Base-by-base conservation (phyloP, 2,113 vertebrate genomes). In the Gavia stellata region DNA sequence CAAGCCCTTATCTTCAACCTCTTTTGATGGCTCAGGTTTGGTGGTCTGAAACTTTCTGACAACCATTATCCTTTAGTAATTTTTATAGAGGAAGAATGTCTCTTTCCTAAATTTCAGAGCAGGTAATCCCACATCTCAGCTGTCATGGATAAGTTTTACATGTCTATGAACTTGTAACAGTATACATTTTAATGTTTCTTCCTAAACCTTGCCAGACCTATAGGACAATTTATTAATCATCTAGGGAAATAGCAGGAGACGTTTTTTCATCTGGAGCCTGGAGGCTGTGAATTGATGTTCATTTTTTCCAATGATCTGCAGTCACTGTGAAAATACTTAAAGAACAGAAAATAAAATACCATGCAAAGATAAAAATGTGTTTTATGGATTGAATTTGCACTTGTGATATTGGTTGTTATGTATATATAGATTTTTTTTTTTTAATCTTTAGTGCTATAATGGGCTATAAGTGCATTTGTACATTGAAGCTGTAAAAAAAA, bases 331-430 rank as follows among this genome's bases (percentile, higher is more conserved):
- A 84, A 90, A 90, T 90, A 84, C 25, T 78, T 86, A 78, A 92
- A 94, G 59, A 96, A 59, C 14, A 65, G 68, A 79, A 95, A 94
- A 83, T 81, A 82, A 81, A 95, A 81, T 88, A 73, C 10, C 17
- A 25, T 50, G 17, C 38, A 78, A 92, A 92, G 42, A 83, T 71
- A 84, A 90, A 94, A 85, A 66, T 58, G 38, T 81, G 75, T 7
- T 93, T 95, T 84, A 83, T 91, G 52, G 79, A 88, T 94, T 96
- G 72, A 75, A 73, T 96, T 96, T 91, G 25, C 17, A 49, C 49
- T 92, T 93, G 14, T 50, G 52, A 74, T 95, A 79, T 72, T 85
- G 44, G 70, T 94, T 93, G 68, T 88, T 94, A 73, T 44, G 29
- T 68, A 87, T 75, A 45, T 58, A 86, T 45, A 81, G 66, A 28